Percentiles rank a stretch among this genome's conserved stretches.
Conservation (phyloP, 1,140 invertebrate species). For the Zaprionus nigranus region DNA sequence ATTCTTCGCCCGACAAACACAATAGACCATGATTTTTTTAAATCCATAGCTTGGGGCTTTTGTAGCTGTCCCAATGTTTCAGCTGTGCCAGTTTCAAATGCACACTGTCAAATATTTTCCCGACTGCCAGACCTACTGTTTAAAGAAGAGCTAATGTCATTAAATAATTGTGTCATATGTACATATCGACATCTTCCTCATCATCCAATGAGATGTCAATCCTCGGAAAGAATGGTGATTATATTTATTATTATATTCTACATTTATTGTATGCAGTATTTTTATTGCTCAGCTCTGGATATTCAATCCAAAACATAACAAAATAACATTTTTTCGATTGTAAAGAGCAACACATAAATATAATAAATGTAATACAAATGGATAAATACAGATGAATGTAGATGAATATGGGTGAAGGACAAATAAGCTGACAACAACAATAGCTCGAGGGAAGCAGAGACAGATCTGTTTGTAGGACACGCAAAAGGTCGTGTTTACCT, state of each 20-base stretch:
- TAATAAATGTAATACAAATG: constrained; percentile 9
- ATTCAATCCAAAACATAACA: not conserved
- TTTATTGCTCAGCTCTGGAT: not conserved
- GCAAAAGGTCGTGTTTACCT: constrained; percentile 48
- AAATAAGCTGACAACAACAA: constrained; percentile 35
- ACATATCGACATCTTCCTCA: not conserved
- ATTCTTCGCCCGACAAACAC: too few species aligned
- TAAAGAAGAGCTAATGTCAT: not conserved
- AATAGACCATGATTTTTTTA: too few species aligned
- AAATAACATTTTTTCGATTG: constrained; percentile 1
- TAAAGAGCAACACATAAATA: constrained; percentile 3
- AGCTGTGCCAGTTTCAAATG: too few species aligned
- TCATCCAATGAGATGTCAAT: not conserved
- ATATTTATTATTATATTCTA: not conserved
- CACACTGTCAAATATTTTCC: not conserved
- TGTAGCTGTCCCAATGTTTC: too few species aligned
- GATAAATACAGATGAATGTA: constrained; percentile 8
- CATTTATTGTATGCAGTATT: not conserved
- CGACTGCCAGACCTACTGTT: not conserved
- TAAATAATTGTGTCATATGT: not conserved
- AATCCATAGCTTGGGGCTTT: too few species aligned
- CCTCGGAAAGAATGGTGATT: not conserved
- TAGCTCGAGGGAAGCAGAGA: not conserved
- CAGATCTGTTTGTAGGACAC: not conserved
- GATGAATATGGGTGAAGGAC: constrained; percentile 18